Conservation (phyloP, 1,140 invertebrate genomes). For the Macrobrachium nipponense region DNA sequence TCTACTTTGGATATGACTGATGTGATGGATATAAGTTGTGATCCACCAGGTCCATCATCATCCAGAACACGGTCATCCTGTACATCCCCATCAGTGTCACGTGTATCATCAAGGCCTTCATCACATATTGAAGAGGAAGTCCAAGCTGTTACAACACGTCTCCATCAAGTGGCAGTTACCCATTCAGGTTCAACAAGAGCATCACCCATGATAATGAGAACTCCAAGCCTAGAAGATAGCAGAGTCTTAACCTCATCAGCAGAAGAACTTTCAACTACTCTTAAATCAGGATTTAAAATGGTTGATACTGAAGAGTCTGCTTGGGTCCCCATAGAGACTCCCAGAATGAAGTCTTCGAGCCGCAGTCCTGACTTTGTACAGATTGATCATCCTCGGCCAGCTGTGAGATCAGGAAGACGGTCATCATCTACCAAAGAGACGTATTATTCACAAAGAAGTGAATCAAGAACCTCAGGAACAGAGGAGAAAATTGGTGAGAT, state of each 20-base stretch:
- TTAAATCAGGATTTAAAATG: constrained; percentile 33
- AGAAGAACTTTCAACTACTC: constrained; percentile 43
- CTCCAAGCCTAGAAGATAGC: constrained; percentile 47
- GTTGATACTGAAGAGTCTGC: constrained; percentile 33
- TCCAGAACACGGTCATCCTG: constrained; percentile 32
- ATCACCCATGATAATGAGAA: constrained; percentile 42
- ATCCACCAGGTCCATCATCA: constrained; percentile 53
- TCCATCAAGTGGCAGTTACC: constrained; percentile 54
- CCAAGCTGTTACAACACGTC: constrained; percentile 48
- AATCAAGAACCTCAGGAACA: too few species aligned
- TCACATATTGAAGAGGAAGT: constrained; percentile 52
- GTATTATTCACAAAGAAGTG: too few species aligned
- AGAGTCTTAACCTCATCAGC: constrained; percentile 47
- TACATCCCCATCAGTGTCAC: constrained; percentile 31
- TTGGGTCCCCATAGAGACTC: constrained; percentile 45
- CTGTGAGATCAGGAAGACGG: neutral
- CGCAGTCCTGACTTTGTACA: constrained; percentile 44
- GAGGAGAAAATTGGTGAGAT: constrained; percentile 3
- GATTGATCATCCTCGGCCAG: constrained; percentile 23
- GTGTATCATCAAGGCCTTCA: constrained; percentile 45
- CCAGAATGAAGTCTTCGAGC: constrained; percentile 30
- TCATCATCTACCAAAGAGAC: neutral
- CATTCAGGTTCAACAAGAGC: constrained; percentile 34
- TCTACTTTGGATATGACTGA: constrained; percentile 56
- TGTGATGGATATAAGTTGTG: constrained; percentile 59